These are phyloP conservation scores for Ormia ochracea DNA, from an alignment of 2,888 invertebrate genomes.

Conservation along the genomic window DNA sequence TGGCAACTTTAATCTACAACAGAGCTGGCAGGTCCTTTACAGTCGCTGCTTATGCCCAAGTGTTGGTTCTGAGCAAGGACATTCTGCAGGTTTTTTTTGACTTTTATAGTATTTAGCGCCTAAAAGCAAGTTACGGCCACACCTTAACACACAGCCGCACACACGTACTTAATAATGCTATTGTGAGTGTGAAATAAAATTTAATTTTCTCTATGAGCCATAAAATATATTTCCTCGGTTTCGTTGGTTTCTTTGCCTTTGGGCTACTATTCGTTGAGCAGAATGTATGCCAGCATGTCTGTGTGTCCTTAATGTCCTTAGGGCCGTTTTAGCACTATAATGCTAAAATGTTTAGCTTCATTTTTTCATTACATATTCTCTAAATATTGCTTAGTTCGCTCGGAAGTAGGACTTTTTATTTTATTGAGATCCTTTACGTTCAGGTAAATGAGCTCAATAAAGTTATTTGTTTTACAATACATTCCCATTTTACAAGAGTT, in stretches of 20 bases:
- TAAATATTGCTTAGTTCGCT: constrained; percentile 12
- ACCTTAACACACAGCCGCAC: neutral
- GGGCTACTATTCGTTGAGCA: neutral
- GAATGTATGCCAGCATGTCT: neutral
- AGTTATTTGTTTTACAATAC: neutral
- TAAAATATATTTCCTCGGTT: constrained; percentile 34
- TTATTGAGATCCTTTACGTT: constrained; percentile 17
- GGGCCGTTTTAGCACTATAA: constrained; percentile 55
- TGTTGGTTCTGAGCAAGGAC: constrained; percentile 24
- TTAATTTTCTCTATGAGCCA: constrained; percentile 50
- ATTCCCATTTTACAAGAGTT: neutral
- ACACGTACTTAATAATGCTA: neutral
- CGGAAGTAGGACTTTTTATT: constrained; percentile 26
- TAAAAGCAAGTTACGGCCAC: neutral
- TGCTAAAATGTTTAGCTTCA: constrained; percentile 22
- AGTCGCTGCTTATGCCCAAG: constrained; percentile 1
- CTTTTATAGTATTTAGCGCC: constrained; percentile 29
- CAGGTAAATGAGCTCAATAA: constrained; percentile 34
- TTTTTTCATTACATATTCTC: neutral
- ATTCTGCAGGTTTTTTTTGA: constrained; percentile 15
- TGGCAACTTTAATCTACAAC: neutral
- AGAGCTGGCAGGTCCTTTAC: constrained; percentile 4
- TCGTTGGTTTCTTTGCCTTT: neutral
- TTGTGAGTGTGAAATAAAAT: neutral
- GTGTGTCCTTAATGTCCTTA: constrained; percentile 33